Conservation (phyloP, 2,113 vertebrate species). For the Eulemur macaco region DNA sequence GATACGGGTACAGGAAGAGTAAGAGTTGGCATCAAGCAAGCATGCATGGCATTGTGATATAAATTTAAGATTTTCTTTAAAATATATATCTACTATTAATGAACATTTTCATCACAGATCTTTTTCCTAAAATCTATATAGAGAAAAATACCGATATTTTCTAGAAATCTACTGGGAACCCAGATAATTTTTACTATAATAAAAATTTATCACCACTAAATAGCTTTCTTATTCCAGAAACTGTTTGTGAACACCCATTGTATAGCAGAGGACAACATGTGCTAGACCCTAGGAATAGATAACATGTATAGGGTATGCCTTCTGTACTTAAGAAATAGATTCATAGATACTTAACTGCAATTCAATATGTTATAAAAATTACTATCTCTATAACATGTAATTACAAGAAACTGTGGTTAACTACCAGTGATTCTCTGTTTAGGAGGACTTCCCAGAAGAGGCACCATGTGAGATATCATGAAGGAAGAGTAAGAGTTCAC, state of each 20-base stretch:
- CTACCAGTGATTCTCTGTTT: not conserved
- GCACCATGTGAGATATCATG: not conserved
- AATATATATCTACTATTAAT: not conserved
- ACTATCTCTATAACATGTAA: not conserved
- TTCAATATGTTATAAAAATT: not conserved
- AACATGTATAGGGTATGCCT: not conserved
- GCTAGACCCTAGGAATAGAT: not conserved
- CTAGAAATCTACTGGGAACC: not conserved
- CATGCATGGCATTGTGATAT: not conserved
- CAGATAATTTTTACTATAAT: not conserved
- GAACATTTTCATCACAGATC: not conserved
- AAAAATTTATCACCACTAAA: not conserved
- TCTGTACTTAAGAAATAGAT: not conserved
- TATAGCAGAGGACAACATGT: not conserved
- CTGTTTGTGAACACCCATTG: not conserved
- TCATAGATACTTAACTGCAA: not conserved
- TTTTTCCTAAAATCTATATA: not conserved
- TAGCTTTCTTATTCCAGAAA: slow-evolving; percentile 8
- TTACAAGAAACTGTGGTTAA: not conserved
- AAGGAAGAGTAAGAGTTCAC: not conserved
- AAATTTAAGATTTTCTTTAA: slow-evolving; percentile 37
- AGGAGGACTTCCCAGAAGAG: not conserved
- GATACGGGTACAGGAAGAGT: not conserved
- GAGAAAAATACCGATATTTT: slow-evolving; percentile 26
- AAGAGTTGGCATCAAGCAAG: not conserved